A percentile compares a stretch with the other conserved stretches of the same genome.
phyloP scores from a whole-genome alignment of 2,888 invertebrate species.

The Troides oblongomaculatus region DNA sequence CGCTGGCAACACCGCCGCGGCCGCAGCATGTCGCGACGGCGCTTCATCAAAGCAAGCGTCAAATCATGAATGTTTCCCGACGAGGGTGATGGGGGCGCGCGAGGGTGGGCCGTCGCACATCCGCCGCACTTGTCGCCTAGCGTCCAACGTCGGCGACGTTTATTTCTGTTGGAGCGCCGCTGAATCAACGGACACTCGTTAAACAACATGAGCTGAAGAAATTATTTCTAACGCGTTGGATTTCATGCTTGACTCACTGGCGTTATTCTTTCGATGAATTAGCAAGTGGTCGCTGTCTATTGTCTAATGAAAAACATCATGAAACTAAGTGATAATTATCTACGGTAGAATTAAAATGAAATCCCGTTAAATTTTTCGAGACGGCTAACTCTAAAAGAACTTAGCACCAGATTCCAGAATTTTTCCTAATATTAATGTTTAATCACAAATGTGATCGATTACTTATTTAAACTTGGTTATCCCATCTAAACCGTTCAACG shows the following conservation, averaged over 20 bases:
- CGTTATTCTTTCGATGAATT: background rate
- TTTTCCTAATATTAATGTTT: too few relatives aligned
- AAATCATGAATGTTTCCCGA: constrained; percentile 73
- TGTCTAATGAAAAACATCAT: background rate
- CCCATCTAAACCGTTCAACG: too few relatives aligned
- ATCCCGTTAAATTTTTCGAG: too few relatives aligned
- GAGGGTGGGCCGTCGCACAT: constrained; percentile 67
- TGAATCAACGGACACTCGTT: background rate
- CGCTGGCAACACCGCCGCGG: constrained; percentile 51
- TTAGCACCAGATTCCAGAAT: too few relatives aligned
- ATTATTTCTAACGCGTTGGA: background rate
- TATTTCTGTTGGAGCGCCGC: constrained; percentile 44
- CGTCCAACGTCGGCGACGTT: constrained; percentile 41
- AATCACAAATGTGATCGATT: too few relatives aligned
- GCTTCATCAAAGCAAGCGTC: constrained; percentile 67
- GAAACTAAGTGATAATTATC: too few relatives aligned
- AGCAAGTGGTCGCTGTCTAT: background rate
- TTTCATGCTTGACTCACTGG: background rate
- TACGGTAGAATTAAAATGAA: too few relatives aligned
- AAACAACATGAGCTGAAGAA: background rate
- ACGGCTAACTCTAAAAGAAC: too few relatives aligned
- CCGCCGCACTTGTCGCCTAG: constrained; percentile 46
- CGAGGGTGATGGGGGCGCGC: constrained; percentile 72
- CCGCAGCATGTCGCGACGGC: constrained; percentile 42
- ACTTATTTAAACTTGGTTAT: too few relatives aligned